These are phyloP conservation scores for Hypomesus transpacificus DNA, from an alignment of 2,113 vertebrate genomes.

Conservation along the genomic window DNA sequence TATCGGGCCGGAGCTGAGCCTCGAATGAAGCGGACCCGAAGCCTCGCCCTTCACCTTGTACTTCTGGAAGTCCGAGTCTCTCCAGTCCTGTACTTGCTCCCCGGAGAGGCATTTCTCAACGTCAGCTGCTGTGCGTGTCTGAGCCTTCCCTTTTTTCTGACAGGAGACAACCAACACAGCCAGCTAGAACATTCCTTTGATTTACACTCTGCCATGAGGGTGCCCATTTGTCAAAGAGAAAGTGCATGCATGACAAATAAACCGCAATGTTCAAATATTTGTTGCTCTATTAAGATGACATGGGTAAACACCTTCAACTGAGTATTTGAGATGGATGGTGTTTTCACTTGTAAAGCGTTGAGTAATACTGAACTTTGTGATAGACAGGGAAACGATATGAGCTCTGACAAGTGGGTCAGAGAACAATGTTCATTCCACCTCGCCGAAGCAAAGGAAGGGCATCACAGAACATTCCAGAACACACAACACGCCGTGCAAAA, in stretches of 20 bases:
- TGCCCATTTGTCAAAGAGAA: background rate
- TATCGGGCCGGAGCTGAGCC: no score
- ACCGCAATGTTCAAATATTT: conserved; percentile 1
- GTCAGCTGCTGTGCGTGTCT: conserved; percentile 71
- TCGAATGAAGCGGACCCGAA: no score
- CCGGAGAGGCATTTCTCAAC: conserved; percentile 78
- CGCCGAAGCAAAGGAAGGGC: conserved; percentile 22
- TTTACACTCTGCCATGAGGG: background rate
- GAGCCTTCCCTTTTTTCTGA: conserved; percentile 81
- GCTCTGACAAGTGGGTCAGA: conserved; percentile 68
- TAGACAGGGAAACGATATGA: conserved; percentile 40
- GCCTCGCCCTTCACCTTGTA: conserved; percentile 75
- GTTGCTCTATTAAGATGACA: background rate
- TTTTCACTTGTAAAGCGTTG: conserved; percentile 35
- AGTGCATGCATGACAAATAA: background rate
- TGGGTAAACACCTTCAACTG: background rate
- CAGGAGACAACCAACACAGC: background rate
- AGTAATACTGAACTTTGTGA: conserved; percentile 43
- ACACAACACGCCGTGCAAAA: conserved; percentile 12
- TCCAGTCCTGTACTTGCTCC: conserved; percentile 70
- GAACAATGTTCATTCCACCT: conserved; percentile 59
- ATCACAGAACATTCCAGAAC: conserved; percentile 36
- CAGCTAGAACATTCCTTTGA: background rate
- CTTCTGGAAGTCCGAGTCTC: conserved; percentile 69
- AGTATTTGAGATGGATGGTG: conserved; percentile 36